Evolutionary conservation across 2,888 invertebrate species (phyloP), one percentile per base, ranked within the genome.

Genomic region (Trissoscelio sp.): DNA sequence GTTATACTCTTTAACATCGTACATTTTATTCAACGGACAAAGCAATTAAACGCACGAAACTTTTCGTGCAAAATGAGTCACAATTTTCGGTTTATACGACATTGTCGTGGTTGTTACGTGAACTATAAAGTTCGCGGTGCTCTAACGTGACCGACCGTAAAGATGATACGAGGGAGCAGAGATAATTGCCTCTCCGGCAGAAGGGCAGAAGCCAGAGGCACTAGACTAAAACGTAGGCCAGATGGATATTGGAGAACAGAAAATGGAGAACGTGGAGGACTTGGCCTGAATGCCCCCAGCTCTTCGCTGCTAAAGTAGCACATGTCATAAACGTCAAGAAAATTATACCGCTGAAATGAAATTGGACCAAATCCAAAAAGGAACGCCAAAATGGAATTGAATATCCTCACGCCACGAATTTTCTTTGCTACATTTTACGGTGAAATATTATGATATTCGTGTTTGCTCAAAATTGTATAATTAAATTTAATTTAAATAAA

Each of bases 151-250:
- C 75, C 82, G 82, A 79, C 84, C 82, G 83, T 85, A 86, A 86
- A 86, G 86, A 86, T 86, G 83, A 85, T 85, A 79, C 83, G 83
- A 73, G 81, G 70, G 75, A 82, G 82, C 67, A 48, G 82, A 84
- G 82, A 86, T 86, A 86, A 86, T 86, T 86, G 85, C 86, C 77
- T 81, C 83, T 74, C 79, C 79, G 78, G 78, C 74, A 46, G 82
- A 81, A 83, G 82, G 79, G 73, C 82, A 79, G 81, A 70, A 81
- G 78, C 81, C 77, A 73, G 75, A 73, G 53, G 58, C 64, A 69
- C 67, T 75, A 58, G 75, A 79, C 69, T 67, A 37, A 77, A 81
- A 44, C 67, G 64, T 73, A 58, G 60, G 55, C 64, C 42, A 74
- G 75, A 69, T 77, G 79, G 79, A 72, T 79, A 79, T 73, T 78